A percentile compares a stretch with the other conserved stretches of the same genome.
Evolutionary conservation across 2,888 invertebrate genomes (phyloP).

Genomic region (Drosophila mayaguana): DNA sequence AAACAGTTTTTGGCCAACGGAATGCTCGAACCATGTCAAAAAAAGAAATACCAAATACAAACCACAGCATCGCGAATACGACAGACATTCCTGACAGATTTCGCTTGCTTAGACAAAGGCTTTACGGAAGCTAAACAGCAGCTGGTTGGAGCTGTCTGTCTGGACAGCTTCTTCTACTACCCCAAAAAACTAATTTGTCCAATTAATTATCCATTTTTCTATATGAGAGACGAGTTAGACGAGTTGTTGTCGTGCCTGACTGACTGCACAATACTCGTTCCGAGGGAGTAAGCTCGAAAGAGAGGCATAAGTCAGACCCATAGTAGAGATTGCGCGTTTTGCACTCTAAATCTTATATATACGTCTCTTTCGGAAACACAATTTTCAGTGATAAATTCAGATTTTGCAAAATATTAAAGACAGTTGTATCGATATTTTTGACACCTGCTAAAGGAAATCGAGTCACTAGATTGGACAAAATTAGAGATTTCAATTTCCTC

Average conservation of each 20-base stretch:
- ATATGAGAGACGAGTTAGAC: not conserved
- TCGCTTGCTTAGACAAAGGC: conserved; percentile 2
- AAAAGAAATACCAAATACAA: not conserved
- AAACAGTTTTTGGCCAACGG: conserved; percentile 50
- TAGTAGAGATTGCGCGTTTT: no score
- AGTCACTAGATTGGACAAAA: no score
- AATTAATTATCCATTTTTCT: not conserved
- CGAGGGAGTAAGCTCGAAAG: not conserved
- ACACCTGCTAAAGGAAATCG: no score
- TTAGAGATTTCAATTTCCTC: no score
- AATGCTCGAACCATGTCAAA: not conserved
- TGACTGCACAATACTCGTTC: not conserved
- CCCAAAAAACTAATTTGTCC: not conserved
- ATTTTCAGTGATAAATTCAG: no score
- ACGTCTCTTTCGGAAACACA: no score
- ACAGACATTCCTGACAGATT: conserved; percentile 17
- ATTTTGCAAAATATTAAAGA: no score
- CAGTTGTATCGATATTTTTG: no score
- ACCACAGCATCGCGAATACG: not conserved
- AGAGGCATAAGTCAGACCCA: no score
- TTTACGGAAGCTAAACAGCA: not conserved
- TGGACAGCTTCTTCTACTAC: not conserved
- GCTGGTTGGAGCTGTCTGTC: not conserved
- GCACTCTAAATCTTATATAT: no score
- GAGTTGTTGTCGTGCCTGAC: not conserved